These are phyloP conservation scores for Gryllus longicercus DNA, from an alignment of 2,888 invertebrate species.

Conservation along the genomic window DNA sequence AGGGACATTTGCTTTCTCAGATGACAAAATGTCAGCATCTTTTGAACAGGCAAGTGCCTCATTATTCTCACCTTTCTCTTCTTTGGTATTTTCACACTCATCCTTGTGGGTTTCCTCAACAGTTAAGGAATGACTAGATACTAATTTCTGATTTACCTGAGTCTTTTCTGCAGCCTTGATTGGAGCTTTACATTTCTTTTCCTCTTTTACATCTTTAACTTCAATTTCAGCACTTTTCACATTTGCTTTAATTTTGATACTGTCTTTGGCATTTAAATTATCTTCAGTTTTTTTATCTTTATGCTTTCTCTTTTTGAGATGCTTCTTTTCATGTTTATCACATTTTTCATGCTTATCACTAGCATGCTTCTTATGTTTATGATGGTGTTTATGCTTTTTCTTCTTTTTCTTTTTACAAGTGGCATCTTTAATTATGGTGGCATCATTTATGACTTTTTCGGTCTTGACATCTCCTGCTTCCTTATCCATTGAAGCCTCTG, in stretches of 20 bases:
- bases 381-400: background rate
- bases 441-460: background rate
- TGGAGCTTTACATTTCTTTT: background rate
- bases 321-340: background rate
- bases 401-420: background rate
- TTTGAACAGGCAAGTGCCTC: no score
- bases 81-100: no score
- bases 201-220: background rate
- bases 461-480: background rate
- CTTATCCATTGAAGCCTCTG: background rate
- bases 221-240: background rate
- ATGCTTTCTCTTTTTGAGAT: background rate
- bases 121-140: no score
- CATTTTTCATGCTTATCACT: background rate
- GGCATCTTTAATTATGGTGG: background rate
- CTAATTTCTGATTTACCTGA: no score
- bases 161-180: no score
- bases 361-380: background rate
- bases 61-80: no score
- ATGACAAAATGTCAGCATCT: no score
- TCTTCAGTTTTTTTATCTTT: slow-evolving; percentile 5
- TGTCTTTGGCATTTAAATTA: background rate
- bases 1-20: no score
- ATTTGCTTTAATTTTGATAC: background rate
- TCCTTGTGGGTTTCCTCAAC: no score